Conservation (phyloP, 2,888 invertebrate species). For the Nasonovia ribisnigri region DNA sequence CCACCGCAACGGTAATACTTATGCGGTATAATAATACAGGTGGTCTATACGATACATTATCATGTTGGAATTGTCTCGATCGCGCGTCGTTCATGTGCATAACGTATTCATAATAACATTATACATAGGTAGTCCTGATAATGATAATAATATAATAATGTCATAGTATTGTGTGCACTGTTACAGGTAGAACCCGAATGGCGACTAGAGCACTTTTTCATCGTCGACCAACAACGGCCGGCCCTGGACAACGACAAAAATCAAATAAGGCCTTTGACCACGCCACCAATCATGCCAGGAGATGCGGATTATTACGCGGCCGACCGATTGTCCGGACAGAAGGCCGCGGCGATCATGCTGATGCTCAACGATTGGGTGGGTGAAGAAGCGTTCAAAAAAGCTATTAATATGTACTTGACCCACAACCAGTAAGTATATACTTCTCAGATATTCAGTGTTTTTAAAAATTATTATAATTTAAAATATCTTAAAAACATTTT, state of each 20-base stretch:
- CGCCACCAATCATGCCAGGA: slow-evolving; percentile 73
- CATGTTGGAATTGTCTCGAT: not conserved
- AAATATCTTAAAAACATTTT: too few relatives aligned
- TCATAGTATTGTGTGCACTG: not conserved
- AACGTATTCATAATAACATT: not conserved
- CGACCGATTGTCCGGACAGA: slow-evolving; percentile 78
- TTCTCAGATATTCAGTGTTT: not conserved
- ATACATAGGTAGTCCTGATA: not conserved
- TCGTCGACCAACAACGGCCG: slow-evolving; percentile 70
- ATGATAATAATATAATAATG: not conserved
- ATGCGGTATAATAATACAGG: not conserved
- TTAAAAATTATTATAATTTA: not conserved
- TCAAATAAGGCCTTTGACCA: slow-evolving; percentile 75
- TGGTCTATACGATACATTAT: not conserved
- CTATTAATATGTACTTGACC: slow-evolving; percentile 78
- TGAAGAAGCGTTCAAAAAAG: slow-evolving; percentile 77
- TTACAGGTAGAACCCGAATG: slow-evolving; percentile 67
- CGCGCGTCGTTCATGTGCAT: too few relatives aligned
- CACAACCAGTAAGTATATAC: slow-evolving; percentile 65
- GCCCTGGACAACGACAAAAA: slow-evolving; percentile 74
- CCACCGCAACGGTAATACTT: slow-evolving; percentile 67
- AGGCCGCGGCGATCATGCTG: slow-evolving; percentile 78
- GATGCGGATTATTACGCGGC: slow-evolving; percentile 76
- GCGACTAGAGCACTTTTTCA: slow-evolving; percentile 67
- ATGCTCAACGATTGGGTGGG: slow-evolving; percentile 93